Evolutionary conservation across 2,113 vertebrate genomes (phyloP).

Genomic region (Corythornis cristatus): DNA sequence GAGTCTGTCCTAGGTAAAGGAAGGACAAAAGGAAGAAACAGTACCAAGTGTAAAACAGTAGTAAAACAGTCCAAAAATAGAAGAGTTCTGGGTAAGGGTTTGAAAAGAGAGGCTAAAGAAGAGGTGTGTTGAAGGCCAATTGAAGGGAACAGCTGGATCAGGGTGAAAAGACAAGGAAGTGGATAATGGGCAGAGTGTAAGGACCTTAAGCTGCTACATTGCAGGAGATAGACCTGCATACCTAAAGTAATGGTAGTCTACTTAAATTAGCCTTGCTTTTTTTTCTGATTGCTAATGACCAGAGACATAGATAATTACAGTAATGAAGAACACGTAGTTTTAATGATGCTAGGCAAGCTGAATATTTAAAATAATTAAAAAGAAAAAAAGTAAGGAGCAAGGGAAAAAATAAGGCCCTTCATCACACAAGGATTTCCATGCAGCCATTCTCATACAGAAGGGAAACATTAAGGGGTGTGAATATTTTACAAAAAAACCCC

Average conservation of each 20-base stretch:
- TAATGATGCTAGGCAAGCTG: neutral
- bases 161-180: neutral
- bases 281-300: neutral
- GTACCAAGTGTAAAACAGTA: neutral
- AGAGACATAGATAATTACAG: neutral
- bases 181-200: neutral
- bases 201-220: rapidly evolving
- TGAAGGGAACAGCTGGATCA: neutral
- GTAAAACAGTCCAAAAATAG: neutral
- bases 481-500: neutral
- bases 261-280: neutral
- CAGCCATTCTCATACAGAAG: neutral
- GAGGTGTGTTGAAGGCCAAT: neutral
- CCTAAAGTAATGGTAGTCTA: neutral
- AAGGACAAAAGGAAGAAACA: neutral
- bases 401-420: neutral
- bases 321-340: neutral
- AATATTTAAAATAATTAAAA: neutral
- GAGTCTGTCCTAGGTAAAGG: neutral
- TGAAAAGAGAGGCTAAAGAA: neutral
- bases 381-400: neutral
- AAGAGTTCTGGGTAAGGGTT: neutral
- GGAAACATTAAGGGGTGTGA: neutral
- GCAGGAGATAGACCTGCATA: neutral
- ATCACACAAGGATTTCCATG: neutral